A percentile compares a stretch with the other conserved stretches of the same genome.
These are phyloP conservation scores for Lissocephala sabroskyi DNA, from an alignment of 2,888 invertebrate genomes.

Conservation along the genomic window DNA sequence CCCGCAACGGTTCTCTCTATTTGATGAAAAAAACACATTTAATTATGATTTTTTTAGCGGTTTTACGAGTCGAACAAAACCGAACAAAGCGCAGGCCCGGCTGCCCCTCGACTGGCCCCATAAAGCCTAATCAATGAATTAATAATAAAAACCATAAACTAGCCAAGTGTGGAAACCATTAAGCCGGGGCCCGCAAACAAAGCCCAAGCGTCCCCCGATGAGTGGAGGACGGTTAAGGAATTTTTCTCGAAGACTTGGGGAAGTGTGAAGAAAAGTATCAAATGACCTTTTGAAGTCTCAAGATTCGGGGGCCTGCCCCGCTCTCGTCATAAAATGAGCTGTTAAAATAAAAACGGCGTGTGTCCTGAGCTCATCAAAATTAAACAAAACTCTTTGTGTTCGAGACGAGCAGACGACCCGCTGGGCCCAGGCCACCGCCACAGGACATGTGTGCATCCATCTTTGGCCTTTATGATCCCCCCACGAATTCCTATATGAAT, in stretches of 20 bases:
- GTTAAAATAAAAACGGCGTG: slow-evolving; percentile 61
- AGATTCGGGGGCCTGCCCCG: background rate
- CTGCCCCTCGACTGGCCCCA: no score
- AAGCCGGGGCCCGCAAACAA: slow-evolving; percentile 10
- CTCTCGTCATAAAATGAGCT: slow-evolving; percentile 43
- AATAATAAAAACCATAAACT: slow-evolving; percentile 49
- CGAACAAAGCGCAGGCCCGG: background rate
- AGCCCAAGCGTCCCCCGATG: slow-evolving; percentile 22
- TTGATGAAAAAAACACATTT: background rate
- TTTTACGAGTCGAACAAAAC: slow-evolving; percentile 1
- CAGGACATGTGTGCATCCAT: slow-evolving; percentile 23
- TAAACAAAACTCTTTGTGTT: slow-evolving; percentile 24
- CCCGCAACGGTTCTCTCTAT: no score
- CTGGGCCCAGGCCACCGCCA: slow-evolving; percentile 21
- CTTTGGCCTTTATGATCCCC: no score
- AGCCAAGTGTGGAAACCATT: slow-evolving; percentile 57
- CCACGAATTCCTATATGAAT: no score
- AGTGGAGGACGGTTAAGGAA: slow-evolving; percentile 13
- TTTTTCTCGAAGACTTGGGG: no score
- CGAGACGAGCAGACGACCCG: slow-evolving; percentile 13
- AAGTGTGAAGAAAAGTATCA: slow-evolving; percentile 60
- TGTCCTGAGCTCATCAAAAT: slow-evolving; percentile 35
- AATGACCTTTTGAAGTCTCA: slow-evolving; percentile 30
- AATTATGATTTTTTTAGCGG: background rate
- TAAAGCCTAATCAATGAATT: slow-evolving; percentile 52